Conservation (phyloP, 2,113 vertebrate species). For the Gavia stellata region DNA sequence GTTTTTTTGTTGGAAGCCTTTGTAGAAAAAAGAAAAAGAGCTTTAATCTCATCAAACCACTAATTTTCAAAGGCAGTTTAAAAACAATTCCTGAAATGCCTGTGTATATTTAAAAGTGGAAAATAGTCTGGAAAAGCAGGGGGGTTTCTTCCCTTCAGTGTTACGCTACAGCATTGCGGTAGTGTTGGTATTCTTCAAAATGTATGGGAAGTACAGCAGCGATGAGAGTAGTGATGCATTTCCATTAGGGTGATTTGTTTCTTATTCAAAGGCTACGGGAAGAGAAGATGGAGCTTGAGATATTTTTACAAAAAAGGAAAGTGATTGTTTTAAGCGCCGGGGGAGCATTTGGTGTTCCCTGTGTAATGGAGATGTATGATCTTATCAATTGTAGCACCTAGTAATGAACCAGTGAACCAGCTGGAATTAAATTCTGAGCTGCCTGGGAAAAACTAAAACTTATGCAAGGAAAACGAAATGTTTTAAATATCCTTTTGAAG, state of each 20-base stretch:
- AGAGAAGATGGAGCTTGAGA: not conserved
- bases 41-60: not conserved
- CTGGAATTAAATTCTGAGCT: not conserved
- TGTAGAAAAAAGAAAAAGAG: not conserved
- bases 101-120: not conserved
- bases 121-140: not conserved
- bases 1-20: not conserved
- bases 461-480: not conserved
- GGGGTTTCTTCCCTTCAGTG: not conserved
- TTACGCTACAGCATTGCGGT: not conserved
- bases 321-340: not conserved
- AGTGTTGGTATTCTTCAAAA: not conserved
- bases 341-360: not conserved
- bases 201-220: not conserved
- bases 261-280: not conserved
- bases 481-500: not conserved
- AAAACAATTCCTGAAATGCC: not conserved
- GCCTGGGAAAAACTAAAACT: not conserved
- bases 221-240: not conserved
- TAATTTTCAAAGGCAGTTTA: not conserved
- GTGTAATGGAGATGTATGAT: conserved; percentile 12
- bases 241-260: not conserved
- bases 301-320: not conserved
- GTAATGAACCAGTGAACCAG: not conserved
- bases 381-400: conserved; percentile 4